Percentiles rank a stretch among this genome's conserved stretches.
phyloP scores from a whole-genome alignment of 2,113 vertebrate genomes.

The Crypturellus undulatus region DNA sequence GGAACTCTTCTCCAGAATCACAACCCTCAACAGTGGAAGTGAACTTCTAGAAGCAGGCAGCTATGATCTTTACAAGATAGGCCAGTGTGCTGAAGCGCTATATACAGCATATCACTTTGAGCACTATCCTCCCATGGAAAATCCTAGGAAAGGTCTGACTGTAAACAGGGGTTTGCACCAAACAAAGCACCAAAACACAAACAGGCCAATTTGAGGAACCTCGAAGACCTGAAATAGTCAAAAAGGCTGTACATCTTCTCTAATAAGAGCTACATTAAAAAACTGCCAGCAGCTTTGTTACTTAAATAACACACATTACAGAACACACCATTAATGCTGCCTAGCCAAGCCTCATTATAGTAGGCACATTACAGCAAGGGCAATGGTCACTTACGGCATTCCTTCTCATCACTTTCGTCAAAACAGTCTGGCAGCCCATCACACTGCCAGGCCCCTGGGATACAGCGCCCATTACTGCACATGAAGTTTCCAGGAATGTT shows the following conservation, averaged over 20 bases:
- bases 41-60: neutral
- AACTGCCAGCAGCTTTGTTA: neutral
- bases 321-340: neutral
- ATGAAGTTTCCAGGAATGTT: conserved; percentile 98
- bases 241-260: neutral
- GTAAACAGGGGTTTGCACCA: neutral
- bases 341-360: neutral
- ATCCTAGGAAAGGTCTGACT: accelerated
- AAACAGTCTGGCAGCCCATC: conserved; percentile 93
- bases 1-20: neutral
- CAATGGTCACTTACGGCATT: conserved; percentile 89
- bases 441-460: conserved; percentile 93
- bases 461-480: conserved; percentile 93
- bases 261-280: neutral
- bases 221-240: neutral
- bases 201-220: neutral
- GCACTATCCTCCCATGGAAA: neutral
- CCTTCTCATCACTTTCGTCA: conserved; percentile 94
- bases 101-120: neutral
- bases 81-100: neutral
- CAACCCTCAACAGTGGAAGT: neutral
- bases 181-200: neutral
- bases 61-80: neutral
- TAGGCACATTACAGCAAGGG: neutral
- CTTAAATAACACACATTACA: neutral